phyloP scores from a whole-genome alignment of 2,888 invertebrate genomes.

The Chrysolina americana region DNA sequence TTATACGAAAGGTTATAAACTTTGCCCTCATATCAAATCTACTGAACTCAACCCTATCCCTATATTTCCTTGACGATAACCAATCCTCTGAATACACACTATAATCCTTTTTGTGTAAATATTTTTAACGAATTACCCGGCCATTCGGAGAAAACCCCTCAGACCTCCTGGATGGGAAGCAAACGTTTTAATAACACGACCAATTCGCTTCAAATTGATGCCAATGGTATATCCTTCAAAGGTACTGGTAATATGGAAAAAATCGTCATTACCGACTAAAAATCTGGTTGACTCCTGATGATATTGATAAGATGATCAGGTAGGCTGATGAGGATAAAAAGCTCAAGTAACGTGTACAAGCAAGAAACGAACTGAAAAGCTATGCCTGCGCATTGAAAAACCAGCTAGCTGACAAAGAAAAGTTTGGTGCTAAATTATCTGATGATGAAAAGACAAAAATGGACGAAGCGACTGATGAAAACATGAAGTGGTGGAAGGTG shows the following conservation, averaged over 20 bases:
- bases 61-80: too few relatives aligned
- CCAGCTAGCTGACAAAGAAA: constrained; percentile 89
- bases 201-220: too few relatives aligned
- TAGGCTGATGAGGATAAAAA: constrained; percentile 99
- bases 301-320: constrained; percentile 99
- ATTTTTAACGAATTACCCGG: too few relatives aligned
- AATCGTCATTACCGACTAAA: constrained; percentile 99
- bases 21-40: too few relatives aligned
- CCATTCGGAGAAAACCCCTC: too few relatives aligned
- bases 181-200: too few relatives aligned
- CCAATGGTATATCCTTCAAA: constrained; percentile 94
- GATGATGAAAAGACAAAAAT: constrained; percentile 95
- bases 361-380: constrained; percentile 96
- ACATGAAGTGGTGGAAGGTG: constrained; percentile 97
- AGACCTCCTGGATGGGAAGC: too few relatives aligned
- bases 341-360: constrained; percentile 94
- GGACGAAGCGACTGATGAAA: constrained; percentile 95
- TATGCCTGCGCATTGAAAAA: constrained; percentile 98
- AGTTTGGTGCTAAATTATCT: constrained; percentile 83
- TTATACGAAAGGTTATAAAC: too few relatives aligned
- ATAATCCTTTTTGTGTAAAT: too few relatives aligned
- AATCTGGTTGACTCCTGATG: constrained; percentile 95
- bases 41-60: too few relatives aligned
- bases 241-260: constrained; percentile 98
- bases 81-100: too few relatives aligned